Evolutionary conservation across 2,888 invertebrate genomes (phyloP), one percentile per base, ranked within the genome.

Genomic region (Lampropteryx suffumata): DNA sequence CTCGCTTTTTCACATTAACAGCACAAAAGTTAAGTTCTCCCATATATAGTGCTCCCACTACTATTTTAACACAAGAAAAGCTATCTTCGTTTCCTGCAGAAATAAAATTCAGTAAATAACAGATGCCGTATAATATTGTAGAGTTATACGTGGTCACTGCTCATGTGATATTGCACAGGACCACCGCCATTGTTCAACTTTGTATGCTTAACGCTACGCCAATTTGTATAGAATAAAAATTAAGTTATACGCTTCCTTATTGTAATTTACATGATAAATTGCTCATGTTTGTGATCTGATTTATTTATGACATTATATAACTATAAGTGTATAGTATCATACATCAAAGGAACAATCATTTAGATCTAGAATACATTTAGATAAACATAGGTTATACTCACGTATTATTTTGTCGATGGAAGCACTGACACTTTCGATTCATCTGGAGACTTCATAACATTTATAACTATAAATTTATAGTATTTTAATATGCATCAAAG

Each of bases 21-120:
- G 29, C 13, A 41, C 50, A 62, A 53, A 45, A 24, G 36, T 29
- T n/a, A n/a, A n/a, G n/a, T n/a, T n/a, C n/a, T n/a, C n/a, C n/a
- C n/a, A n/a, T n/a, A n/a, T n/a, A n/a, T n/a, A n/a, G n/a, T n/a
- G n/a, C n/a, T n/a, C n/a, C n/a, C n/a, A n/a, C n/a, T n/a, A n/a
- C n/a, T 76, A 72, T 77, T 82, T 83, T 78, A 79, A 80, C 82
- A 82, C 71, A 70, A 70, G 70, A 59, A 67, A 61, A 64, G 72
- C 69, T 80, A 75, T 79, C 53, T 54, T n/a, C 5, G 30, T 62
- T 51, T 66, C 68, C 76, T 57, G 65, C 64, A 65, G 72, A 73
- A 77, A 77, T 83, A 79, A 79, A 79, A 65, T 74, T 28, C 10
- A 39, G n/a, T 14, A 40, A 30, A 44, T 43, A 47, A 5, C 32